Percentiles rank a stretch among this genome's conserved stretches.
These are phyloP conservation scores for Eulithis testata DNA, from an alignment of 2,888 invertebrate species.

Conservation along the genomic window DNA sequence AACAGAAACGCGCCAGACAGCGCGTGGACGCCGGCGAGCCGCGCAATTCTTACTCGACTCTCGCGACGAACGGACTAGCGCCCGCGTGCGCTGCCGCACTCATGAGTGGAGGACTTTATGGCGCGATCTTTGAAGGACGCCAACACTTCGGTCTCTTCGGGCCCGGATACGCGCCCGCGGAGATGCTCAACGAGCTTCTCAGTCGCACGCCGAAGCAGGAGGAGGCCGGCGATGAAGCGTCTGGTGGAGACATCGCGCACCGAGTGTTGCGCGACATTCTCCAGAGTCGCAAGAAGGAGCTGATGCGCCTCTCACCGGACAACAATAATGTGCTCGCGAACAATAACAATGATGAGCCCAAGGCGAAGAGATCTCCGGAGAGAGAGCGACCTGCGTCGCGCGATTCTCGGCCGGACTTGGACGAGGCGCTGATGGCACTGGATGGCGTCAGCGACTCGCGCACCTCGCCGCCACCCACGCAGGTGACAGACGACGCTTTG, in stretches of 20 bases:
- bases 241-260: constrained; percentile 86
- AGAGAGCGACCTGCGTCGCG: constrained; percentile 87
- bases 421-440: constrained; percentile 86
- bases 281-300: constrained; percentile 94
- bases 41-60: constrained; percentile 93
- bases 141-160: constrained; percentile 93
- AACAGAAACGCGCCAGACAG: constrained; percentile 97
- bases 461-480: constrained; percentile 82
- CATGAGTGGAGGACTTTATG: constrained; percentile 94
- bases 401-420: constrained; percentile 86
- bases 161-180: constrained; percentile 94
- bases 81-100: constrained; percentile 89
- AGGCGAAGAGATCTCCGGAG: constrained; percentile 82
- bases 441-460: constrained; percentile 82
- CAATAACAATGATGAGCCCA: constrained; percentile 84
- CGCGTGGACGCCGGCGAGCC: constrained; percentile 98
- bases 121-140: constrained; percentile 93
- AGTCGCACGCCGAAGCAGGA: constrained; percentile 92
- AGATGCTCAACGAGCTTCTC: constrained; percentile 96
- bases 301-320: constrained; percentile 86
- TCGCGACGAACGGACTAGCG: constrained; percentile 83
- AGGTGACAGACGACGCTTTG: constrained; percentile 82
- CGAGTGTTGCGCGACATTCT: constrained; percentile 96
- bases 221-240: constrained; percentile 82
- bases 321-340: constrained; percentile 85